phyloP scores from a whole-genome alignment of 2,888 invertebrate species.

The Brenthis hecate region DNA sequence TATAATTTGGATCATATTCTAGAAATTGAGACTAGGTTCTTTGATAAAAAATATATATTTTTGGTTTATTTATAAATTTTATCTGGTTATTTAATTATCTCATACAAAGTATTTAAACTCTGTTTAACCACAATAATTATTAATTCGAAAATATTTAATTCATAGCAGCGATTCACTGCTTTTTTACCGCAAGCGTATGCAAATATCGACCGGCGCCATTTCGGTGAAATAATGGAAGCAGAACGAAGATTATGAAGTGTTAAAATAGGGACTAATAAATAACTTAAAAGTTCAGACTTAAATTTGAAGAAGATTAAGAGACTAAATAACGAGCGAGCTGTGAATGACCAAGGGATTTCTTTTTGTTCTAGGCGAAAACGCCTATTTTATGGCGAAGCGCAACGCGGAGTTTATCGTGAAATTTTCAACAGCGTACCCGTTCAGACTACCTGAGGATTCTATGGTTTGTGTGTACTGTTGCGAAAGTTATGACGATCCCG shows the following conservation, averaged over 20 bases:
- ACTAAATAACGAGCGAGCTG: conserved; percentile 41
- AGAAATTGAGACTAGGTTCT: no score
- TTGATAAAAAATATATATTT: no score
- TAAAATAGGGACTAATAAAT: conserved; percentile 15
- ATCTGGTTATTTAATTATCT: no score
- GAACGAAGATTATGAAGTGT: conserved; percentile 8
- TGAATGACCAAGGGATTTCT: conserved; percentile 72
- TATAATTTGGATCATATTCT: no score
- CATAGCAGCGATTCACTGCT: no score
- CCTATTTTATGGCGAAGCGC: conserved; percentile 67
- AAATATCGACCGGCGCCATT: neutral
- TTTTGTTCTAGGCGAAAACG: conserved; percentile 75
- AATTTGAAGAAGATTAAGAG: conserved; percentile 33
- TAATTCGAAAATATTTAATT: no score
- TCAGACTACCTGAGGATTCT: conserved; percentile 68
- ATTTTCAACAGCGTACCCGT: conserved; percentile 74
- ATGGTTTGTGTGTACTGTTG: conserved; percentile 76
- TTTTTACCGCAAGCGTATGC: neutral
- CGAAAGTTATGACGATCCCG: conserved; percentile 61
- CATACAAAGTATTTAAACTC: no score
- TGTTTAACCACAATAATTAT: no score
- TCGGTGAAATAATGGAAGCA: conserved; percentile 8
- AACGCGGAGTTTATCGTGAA: conserved; percentile 74
- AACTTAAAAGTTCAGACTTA: conserved; percentile 23
- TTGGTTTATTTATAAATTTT: no score